Evolutionary conservation across 2,888 invertebrate genomes (phyloP).

Genomic region (Athalia rosae): DNA sequence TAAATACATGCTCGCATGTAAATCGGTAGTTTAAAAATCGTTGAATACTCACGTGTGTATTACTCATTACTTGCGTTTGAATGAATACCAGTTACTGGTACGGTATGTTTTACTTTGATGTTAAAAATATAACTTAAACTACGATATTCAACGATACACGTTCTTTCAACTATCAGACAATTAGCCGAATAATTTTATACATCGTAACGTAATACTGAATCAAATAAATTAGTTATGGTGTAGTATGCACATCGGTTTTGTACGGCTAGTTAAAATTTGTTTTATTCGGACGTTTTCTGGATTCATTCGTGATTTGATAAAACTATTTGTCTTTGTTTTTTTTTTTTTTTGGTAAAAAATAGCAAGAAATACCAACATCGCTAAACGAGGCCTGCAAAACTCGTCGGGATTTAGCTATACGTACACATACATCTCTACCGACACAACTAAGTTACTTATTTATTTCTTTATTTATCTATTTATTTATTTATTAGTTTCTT

Average conservation of each 20-base stretch:
- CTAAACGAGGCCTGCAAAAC: neutral
- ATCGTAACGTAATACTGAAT: conserved; percentile 17
- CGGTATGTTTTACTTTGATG: neutral
- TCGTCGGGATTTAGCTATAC: conserved; percentile 31
- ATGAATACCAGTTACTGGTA: neutral
- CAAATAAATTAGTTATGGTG: neutral
- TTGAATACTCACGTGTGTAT: too few species aligned
- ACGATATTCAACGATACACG: conserved; percentile 7
- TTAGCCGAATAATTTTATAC: conserved; percentile 11
- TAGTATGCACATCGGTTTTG: neutral
- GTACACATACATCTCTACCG: conserved; percentile 15
- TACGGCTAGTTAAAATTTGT: neutral
- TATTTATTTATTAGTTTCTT: neutral
- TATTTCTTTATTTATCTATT: neutral
- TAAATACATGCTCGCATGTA: too few species aligned
- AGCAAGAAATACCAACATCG: too few species aligned
- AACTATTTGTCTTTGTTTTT: neutral
- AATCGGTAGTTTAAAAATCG: too few species aligned
- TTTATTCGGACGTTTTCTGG: neutral
- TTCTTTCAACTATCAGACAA: neutral
- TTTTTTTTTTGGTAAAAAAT: neutral
- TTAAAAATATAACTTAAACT: conserved; percentile 30
- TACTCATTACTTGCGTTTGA: neutral
- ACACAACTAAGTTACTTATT: conserved; percentile 17
- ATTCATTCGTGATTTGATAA: too few species aligned